Base-by-base conservation (phyloP, 1,140 invertebrate genomes). In the Venturia canescens region DNA sequence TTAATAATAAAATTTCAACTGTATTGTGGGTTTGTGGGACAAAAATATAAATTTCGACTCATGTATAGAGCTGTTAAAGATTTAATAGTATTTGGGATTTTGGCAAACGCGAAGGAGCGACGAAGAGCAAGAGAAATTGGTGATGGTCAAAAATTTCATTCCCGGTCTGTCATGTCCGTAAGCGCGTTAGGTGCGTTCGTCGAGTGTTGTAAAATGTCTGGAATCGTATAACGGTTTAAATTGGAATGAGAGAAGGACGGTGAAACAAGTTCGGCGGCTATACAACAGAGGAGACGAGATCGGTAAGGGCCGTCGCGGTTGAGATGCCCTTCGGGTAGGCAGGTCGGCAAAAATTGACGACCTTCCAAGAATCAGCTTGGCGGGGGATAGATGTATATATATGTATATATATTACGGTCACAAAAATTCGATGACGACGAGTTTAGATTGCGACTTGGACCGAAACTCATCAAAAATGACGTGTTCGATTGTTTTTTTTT, bases 311-410 rank as follows among this genome's bases (percentile, higher is more conserved):
- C 50, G 60, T 63, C 60, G 60, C n/a, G 60, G 60, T 27, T 63
- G 21, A 63, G 29, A 60, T 34, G 50, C 34, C 57, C 27, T 70
- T 77, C 66, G 38, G 60, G 26, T 63, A 69, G 69, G 5, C 34
- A 70, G 31, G 11, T 80, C 66, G 74, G 57, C 26, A 79, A 53
- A 78, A 72, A 70, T 74, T n/a, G 72, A 31, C 75, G 78, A 71
- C 80, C 79, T 84, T 84, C 82, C 69, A 7, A 79, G 82, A 83
- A 84, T 75, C 26, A 78, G 26, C 31, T 44, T 71, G 78, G 75
- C 77, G 57, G 29, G n/a, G 67, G 50, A 44, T 26, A 60, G 23
- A 63, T 27, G 23, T 77, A 80, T 71, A 53, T 53, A 53, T 53
- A 1, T 53, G n/a, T 53, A 53, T 53, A 53, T 44, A 44, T 44